Conservation (phyloP, 2,888 invertebrate species). For the Pseudococcus jackbeardsleyi region DNA sequence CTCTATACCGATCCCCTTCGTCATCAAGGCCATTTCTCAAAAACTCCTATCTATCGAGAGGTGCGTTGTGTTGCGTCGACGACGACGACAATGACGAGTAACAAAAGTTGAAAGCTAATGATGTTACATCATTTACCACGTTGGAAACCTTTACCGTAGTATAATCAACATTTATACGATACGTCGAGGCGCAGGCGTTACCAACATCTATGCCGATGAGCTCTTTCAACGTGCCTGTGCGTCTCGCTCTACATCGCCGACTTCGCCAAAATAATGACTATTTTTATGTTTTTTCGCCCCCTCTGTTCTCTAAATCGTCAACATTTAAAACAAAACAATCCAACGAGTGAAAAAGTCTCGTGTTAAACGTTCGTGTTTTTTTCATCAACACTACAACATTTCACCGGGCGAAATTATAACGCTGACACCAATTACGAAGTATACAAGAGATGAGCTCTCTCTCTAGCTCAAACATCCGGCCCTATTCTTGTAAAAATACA, state of each 20-base stretch:
- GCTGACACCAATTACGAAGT: slow-evolving; percentile 27
- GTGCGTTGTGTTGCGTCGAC: neutral
- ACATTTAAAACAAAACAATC: slow-evolving; percentile 33
- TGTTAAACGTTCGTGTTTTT: neutral
- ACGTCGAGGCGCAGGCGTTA: neutral
- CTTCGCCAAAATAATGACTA: slow-evolving; percentile 25
- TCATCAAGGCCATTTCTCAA: neutral
- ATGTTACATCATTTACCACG: slow-evolving; percentile 14
- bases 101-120: slow-evolving; percentile 34
- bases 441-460: neutral
- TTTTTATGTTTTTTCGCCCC: neutral
- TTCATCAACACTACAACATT: neutral
- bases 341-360: neutral
- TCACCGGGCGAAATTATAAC: slow-evolving; percentile 1
- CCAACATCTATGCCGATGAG: no score
- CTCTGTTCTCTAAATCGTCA: neutral
- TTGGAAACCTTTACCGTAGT: neutral
- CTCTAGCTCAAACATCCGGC: neutral
- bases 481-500: neutral
- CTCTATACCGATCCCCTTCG: neutral
- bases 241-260: neutral
- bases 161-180: neutral
- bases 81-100: neutral
- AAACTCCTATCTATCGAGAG: slow-evolving; percentile 3
- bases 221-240: no score